Base-by-base conservation (phyloP, 1,140 invertebrate species). In the Lineus longissimus region DNA sequence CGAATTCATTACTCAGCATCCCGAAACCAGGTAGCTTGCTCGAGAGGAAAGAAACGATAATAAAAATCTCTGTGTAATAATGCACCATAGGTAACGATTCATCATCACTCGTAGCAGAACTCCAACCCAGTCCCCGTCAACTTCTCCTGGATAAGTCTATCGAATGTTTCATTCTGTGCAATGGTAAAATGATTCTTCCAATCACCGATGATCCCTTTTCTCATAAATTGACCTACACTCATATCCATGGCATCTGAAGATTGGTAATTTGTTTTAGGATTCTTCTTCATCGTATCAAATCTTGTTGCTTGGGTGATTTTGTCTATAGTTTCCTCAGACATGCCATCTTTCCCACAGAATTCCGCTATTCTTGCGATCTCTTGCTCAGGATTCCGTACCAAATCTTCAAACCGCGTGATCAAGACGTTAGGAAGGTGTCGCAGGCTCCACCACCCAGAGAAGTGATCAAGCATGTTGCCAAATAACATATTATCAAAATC, bases 181-280 rank as follows among this genome's bases (percentile, higher is more conserved):
- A 33, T n/a, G 17, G 55, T 57, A 57, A 57, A 57, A 33, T 57
- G 55, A 25, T 57, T 57, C 30, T 57, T 57, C 55, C 55, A 57
- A 57, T 57, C 55, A 7, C 55, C 55, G 11, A 33, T 31, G 6
- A 11, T 6, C 6, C 55, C 55, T 57, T 19, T 29, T 4, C 23
- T 6, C 23, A 57, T 57, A 57, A 57, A 57, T n/a, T 6, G 47
- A 23, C 19, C 9, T 6, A 27, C n/a, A 7, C 4, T 51, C 9
- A 6, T 6, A 9, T 51, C 25, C 25, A 27, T 6, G 47, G 9
- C 6, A 4, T 4, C 6, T 9, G n/a, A 19, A 51, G 6, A 7
- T 23, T 23, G 19, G n/a, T 51, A 51, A 27, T 51, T 51, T 9
- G 47, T 51, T 27, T 23, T 51, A n/a, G 6, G 6, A 51, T 51